A percentile compares a stretch with the other conserved stretches of the same genome.
Conservation (phyloP, 2,113 vertebrate genomes). For the Malurus alboscapulatus region DNA sequence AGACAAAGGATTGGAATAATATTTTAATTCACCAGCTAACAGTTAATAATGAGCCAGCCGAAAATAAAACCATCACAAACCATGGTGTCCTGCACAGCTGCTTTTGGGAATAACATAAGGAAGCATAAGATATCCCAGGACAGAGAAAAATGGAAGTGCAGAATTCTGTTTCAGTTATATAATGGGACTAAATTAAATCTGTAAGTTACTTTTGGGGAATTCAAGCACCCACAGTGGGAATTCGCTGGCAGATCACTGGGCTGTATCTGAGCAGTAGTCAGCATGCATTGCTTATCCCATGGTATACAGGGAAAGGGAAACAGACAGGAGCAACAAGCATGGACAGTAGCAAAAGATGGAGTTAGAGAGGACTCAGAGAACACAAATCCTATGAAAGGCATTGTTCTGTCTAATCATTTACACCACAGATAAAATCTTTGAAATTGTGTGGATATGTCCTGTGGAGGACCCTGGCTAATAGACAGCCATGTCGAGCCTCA, state of each 20-base stretch:
- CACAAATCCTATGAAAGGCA: not conserved
- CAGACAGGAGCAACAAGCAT: not conserved
- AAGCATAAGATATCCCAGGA: not conserved
- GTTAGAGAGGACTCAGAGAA: not conserved
- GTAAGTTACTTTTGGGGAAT: not conserved
- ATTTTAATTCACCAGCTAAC: not conserved
- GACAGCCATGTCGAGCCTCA: not conserved
- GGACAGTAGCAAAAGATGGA: not conserved
- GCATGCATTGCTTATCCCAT: not conserved
- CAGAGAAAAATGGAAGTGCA: not conserved
- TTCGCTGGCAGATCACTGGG: not conserved
- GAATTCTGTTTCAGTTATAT: not conserved
- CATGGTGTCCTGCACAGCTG: not conserved
- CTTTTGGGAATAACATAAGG: not conserved
- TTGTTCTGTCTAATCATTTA: not conserved
- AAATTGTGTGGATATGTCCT: not conserved
- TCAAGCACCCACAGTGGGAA: not conserved
- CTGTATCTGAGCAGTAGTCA: not conserved
- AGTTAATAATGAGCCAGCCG: not conserved
- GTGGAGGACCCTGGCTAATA: not conserved
- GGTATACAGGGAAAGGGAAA: not conserved
- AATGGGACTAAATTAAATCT: conserved; percentile 11
- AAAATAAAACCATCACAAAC: not conserved
- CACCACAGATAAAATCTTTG: not conserved
- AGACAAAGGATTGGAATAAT: not conserved